Evolutionary conservation across 2,888 invertebrate genomes (phyloP), one percentile per base, ranked within the genome.

Genomic region (Cantharis lateralis): DNA sequence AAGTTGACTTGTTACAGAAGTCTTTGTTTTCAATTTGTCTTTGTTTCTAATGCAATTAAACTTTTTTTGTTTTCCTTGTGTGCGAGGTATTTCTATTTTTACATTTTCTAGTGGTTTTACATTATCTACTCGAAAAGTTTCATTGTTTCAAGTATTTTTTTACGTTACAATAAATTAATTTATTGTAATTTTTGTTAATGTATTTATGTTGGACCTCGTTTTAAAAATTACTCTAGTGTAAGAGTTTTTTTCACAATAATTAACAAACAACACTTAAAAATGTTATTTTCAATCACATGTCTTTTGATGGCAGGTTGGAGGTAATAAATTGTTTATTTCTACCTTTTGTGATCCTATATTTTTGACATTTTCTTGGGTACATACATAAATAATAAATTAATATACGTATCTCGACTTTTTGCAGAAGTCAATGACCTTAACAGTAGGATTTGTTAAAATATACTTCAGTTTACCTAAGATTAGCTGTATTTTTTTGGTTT

Each of bases 1-100:
- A 84, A 87, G 88, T 84, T 18, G 48, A 48, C 48, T 48, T 48
- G 48, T 48, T 48, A n/a, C 48, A 48, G n/a, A 48, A 48, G 48
- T 11, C 62, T 26, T 69, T 69, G 62, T 62, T 66, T 20, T 20
- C n/a, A 62, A 24, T 15, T 18, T 16, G 69, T 28, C 73, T 74
- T 74, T 74, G 71, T 69, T 70, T 69, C 48, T 48, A 48, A 48
- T 48, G 48, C 2, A 48, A 48, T 48, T 48, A 48, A n/a, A 48
- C n/a, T 48, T 48, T 48, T 32, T 48, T 48, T 48, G 48, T 48
- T 48, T 2, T 48, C n/a, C 48, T n/a, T 48, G 48, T 48, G 48
- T 48, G 48, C 48, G 48, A 48, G 48, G 48, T 48, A 48, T 48
- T 48, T n/a, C 48, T 48, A 48, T 48, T 48, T 48, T 48, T 48